Base-by-base conservation (phyloP, 2,888 invertebrate genomes). In the Cabera pusaria region DNA sequence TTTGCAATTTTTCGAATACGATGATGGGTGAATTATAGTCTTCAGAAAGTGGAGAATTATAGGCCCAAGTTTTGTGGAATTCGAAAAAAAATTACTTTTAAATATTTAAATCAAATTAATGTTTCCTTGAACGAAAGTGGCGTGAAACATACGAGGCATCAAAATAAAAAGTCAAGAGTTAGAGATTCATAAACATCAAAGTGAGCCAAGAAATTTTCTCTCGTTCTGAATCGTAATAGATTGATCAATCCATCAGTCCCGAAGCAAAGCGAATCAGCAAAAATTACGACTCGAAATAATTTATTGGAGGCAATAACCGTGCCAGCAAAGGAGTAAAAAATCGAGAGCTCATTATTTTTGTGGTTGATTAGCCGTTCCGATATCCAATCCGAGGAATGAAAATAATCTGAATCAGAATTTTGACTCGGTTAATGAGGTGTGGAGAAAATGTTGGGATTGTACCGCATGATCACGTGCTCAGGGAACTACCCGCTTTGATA, bases 351-450 rank as follows among this genome's bases (percentile, higher is more conserved):
- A 53, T 51, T 50, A 53, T 49, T 45, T 54, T 47, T 49, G 41
- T 49, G 35, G 33, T 37, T 49, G 53, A 49, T 53, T 47, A 49
- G 47, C 42, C 42, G 38, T 24, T 10, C 46, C 41, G 44, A 49
- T 51, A 51, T 31, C 46, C 36, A 42, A 46, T 33, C 32, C 38
- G 42, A 36, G 48, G 19, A 48, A 44, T 48, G 47, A 51, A 59
- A 60, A 62, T 61, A 57, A 59, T 64, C 53, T 44, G 49, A 52
- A 50, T 45, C 49, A 49, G 52, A 54, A 58, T 55, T 55, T 63
- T 49, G 56, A 60, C 55, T 52, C 36, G 25, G 42, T 50, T 64
- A 67, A 64, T 68, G 59, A 67, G 50, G 59, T 52, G 52, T 64
- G 59, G 46, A 59, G 56, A 44, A 60, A 56, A 39, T 25, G 39